A percentile compares a stretch with the other conserved stretches of the same genome.
Conservation (phyloP, 2,113 vertebrate genomes). For the Thunnus maccoyii region DNA sequence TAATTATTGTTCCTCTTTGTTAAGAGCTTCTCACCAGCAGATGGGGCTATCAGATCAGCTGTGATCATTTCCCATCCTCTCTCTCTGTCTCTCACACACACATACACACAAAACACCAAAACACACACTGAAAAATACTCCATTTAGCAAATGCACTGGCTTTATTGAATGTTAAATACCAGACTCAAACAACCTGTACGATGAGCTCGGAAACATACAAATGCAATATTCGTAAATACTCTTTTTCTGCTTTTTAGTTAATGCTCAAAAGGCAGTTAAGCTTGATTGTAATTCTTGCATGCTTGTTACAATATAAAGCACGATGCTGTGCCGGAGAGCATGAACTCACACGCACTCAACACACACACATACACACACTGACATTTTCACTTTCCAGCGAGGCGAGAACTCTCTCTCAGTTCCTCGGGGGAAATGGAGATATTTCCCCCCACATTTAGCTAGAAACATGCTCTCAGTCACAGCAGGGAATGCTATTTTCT, state of each 20-base stretch:
- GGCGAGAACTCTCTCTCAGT: constrained; percentile 15
- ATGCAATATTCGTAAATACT: constrained; percentile 58
- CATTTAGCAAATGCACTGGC: constrained; percentile 71
- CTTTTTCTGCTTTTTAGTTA: constrained; percentile 34
- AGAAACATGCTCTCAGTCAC: constrained; percentile 57
- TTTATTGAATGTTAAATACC: constrained; percentile 81
- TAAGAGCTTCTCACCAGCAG: constrained; percentile 54
- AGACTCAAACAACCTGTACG: constrained; percentile 70
- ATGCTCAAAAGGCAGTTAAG: constrained; percentile 71
- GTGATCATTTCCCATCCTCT: not conserved
- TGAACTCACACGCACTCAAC: constrained; percentile 13
- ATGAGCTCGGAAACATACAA: constrained; percentile 68
- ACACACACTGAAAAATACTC: constrained; percentile 38
- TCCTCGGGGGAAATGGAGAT: constrained; percentile 33
- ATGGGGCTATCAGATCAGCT: constrained; percentile 39
- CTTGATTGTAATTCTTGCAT: constrained; percentile 72
- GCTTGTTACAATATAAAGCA: constrained; percentile 70
- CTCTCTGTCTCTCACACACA: too few relatives aligned
- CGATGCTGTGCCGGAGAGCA: constrained; percentile 57
- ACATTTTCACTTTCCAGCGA: constrained; percentile 34
- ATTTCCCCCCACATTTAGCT: constrained; percentile 24
- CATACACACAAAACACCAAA: constrained; percentile 11
- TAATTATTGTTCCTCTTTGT: not conserved
- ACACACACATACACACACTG: not conserved
- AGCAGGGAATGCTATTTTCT: constrained; percentile 48